phyloP scores from a whole-genome alignment of 2,888 invertebrate species.

The Ophion ventricosus region DNA sequence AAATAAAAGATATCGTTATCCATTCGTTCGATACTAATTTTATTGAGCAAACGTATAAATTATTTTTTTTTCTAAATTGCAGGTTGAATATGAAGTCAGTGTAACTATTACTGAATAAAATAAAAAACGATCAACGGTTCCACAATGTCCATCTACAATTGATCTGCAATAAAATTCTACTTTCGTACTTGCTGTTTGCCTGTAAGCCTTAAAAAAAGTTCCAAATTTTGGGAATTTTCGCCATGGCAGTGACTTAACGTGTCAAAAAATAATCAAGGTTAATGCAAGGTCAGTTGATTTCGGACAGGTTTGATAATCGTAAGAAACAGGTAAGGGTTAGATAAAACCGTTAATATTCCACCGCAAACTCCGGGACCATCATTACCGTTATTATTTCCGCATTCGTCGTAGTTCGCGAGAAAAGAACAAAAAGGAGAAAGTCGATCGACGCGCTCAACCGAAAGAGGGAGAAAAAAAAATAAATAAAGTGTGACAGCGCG shows the following conservation, averaged over 20 bases:
- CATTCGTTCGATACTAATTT: too few relatives aligned
- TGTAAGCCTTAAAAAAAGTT: neutral
- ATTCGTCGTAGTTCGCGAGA: conserved; percentile 25
- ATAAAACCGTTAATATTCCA: conserved; percentile 19
- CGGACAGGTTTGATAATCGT: neutral
- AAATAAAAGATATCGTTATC: too few relatives aligned
- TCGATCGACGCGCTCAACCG: conserved; percentile 39
- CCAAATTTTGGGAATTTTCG: neutral
- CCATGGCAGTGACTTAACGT: neutral
- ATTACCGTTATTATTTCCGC: conserved; percentile 6
- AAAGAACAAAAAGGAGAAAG: conserved; percentile 19
- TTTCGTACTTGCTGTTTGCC: neutral
- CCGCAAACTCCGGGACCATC: conserved; percentile 25
- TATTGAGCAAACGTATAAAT: too few relatives aligned
- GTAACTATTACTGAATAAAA: neutral
- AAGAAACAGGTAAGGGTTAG: conserved; percentile 10
- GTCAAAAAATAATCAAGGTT: neutral
- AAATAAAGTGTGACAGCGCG: conserved; percentile 28
- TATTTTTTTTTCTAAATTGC: neutral
- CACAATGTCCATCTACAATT: neutral
- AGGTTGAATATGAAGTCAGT: neutral
- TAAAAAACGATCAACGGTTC: neutral
- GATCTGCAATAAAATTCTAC: neutral
- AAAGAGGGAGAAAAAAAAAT: conserved; percentile 40
- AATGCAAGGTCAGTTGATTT: neutral